Evolutionary conservation across 2,797 vertebrate species (phyloP).

Genomic region (Melanogrammus aeglefinus): DNA sequence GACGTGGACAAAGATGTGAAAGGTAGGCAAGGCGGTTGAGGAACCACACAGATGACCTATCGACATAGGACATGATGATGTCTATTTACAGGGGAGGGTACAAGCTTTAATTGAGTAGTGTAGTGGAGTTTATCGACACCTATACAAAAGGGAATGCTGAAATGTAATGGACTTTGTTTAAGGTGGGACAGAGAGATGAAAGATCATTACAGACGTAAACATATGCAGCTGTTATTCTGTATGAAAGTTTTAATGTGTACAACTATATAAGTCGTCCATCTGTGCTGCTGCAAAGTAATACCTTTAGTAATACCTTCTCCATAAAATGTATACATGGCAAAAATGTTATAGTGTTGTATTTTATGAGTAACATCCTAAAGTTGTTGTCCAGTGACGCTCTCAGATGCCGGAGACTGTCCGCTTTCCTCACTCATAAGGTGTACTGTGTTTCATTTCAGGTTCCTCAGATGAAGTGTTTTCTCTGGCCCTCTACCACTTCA

Average conservation of each 20-base stretch:
- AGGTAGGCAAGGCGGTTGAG: constrained; percentile 66
- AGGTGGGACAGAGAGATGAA: not conserved
- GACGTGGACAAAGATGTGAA: constrained; percentile 99
- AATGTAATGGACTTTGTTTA: not conserved
- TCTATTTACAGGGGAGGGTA: not conserved
- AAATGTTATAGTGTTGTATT: too few relatives aligned
- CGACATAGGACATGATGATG: not conserved
- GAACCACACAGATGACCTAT: not conserved
- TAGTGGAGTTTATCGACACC: not conserved
- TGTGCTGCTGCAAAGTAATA: too few relatives aligned
- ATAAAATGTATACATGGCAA: too few relatives aligned
- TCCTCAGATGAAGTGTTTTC: constrained; percentile 96
- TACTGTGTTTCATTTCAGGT: constrained; percentile 61
- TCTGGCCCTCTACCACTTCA: constrained; percentile 95
- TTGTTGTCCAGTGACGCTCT: too few relatives aligned
- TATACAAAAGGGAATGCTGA: not conserved
- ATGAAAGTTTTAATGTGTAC: too few relatives aligned
- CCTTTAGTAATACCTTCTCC: too few relatives aligned
- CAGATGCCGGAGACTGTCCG: not conserved
- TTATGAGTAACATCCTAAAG: too few relatives aligned
- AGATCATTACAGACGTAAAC: not conserved
- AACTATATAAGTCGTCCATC: too few relatives aligned
- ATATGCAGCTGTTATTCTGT: not conserved
- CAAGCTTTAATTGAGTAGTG: not conserved
- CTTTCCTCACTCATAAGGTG: not conserved